Evolutionary conservation across 1,140 invertebrate genomes (phyloP).

Genomic region (Panagrolaimus sp.): DNA sequence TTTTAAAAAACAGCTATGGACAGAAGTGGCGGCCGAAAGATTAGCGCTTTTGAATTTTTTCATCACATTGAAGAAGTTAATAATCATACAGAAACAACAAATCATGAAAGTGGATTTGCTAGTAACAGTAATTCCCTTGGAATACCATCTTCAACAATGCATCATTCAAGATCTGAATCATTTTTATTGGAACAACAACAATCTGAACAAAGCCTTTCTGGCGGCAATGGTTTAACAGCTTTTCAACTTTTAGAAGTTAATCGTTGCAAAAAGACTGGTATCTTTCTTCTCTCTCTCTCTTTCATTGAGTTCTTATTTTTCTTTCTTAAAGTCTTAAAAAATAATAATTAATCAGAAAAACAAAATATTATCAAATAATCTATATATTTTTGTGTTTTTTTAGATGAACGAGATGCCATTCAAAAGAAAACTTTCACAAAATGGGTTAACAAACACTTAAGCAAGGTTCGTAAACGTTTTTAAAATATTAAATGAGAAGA

Average conservation of each 20-base stretch:
- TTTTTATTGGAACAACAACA: not conserved
- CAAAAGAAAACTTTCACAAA: slow-evolving; percentile 99
- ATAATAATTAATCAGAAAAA: not conserved
- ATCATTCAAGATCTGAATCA: not conserved
- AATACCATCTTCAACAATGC: not conserved
- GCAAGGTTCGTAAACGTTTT: slow-evolving; percentile 74
- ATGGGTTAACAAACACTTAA: slow-evolving; percentile 99
- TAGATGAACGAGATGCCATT: slow-evolving; percentile 98
- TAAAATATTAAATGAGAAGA: no score
- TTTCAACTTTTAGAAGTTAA: slow-evolving; percentile 11
- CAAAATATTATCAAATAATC: slow-evolving; percentile 74
- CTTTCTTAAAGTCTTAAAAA: slow-evolving; percentile 13
- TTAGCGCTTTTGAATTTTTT: slow-evolving; percentile 5
- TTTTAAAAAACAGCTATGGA: not conserved
- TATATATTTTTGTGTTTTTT: slow-evolving; percentile 81
- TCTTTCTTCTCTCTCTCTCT: not conserved
- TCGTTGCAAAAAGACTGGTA: not conserved
- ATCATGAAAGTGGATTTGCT: not conserved
- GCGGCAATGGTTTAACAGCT: not conserved
- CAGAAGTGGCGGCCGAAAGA: not conserved
- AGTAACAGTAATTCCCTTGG: not conserved
- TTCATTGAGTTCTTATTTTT: not conserved
- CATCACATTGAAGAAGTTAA: not conserved
- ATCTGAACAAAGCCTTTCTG: not conserved
- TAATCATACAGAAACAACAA: not conserved